phyloP scores from a whole-genome alignment of 2,113 vertebrate species.

The Physeter macrocephalus region DNA sequence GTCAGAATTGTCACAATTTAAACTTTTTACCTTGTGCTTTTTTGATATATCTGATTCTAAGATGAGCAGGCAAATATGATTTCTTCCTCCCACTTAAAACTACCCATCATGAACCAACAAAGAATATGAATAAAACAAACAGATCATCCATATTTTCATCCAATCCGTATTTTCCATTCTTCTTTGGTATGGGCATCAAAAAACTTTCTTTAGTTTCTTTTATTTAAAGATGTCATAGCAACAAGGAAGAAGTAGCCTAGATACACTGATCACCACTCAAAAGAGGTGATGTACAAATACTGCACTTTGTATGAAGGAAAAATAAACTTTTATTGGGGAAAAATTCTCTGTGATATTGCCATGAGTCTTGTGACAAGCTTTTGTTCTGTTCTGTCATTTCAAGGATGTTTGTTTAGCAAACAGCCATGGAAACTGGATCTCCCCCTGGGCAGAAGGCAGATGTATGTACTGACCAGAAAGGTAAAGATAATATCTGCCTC shows the following conservation, averaged over 20 bases:
- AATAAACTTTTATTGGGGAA: not conserved
- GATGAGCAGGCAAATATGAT: not conserved
- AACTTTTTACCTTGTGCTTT: not conserved
- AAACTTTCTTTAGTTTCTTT: not conserved
- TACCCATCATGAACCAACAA: not conserved
- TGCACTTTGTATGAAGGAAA: not conserved
- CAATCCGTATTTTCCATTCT: not conserved
- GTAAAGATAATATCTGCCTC: not conserved
- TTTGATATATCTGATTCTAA: not conserved
- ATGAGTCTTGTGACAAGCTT: not conserved
- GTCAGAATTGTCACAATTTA: not conserved
- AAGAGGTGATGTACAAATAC: not conserved
- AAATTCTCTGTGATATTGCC: not conserved
- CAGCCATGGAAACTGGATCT: not conserved
- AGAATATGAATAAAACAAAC: not conserved
- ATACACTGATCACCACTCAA: not conserved
- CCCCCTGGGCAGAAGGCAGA: not conserved
- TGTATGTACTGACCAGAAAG: not conserved
- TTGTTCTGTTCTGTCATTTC: not conserved
- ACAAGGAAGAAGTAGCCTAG: not conserved
- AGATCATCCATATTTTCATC: not conserved
- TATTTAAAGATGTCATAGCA: not conserved
- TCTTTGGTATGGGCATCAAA: not conserved
- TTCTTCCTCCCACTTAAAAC: not conserved
- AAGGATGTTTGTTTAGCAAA: not conserved